Base-by-base conservation (phyloP, 2,888 invertebrate genomes). In the Drosophila percnosoma region DNA sequence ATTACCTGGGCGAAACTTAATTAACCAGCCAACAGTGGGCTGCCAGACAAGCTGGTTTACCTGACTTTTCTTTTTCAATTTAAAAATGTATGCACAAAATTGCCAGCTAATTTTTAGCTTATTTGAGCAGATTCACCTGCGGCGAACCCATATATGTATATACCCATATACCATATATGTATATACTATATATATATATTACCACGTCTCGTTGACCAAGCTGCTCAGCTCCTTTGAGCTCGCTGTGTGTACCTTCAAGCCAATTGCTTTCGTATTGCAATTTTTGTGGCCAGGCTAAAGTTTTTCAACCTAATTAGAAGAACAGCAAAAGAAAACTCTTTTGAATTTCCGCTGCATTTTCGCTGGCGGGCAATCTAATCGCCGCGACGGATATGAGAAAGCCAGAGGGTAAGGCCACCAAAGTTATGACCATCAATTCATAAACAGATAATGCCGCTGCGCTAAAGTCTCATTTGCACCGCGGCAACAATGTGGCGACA, bases 321-420 rank as follows among this genome's bases (percentile, higher is more conserved):
- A 63, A 58, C 49, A 48, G 83, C 72, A 62, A 68, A 55, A 38
- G 57, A 54, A 45, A 60, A 67, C 59, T 68, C 60, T 77, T 88
- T 87, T 76, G 75, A 84, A 89, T 80, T 80, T 85, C 89, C 87
- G 86, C 66, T 89, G 83, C 89, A 85, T 63, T 80, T 73, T 75
- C 60, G 69, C 66, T 33, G 6, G 52, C 65, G 82, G 72, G 52
- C 74, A 84, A 81, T 74, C 83, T 85, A 85, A 85, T 87, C 85
- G 83, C 66, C 73, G 66, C 40, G 64, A 40, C 91, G 91, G 92
- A 91, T 92, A 91, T 92, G 90, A 91, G 84, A 91, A 88, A 87
- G 78, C 69, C 68, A 68, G 33, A 27, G 64, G 45, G 58, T 31
- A 38, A 11, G 40, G 52, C 42, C 63, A 42, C 59, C 68, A 80